Evolutionary conservation across 2,797 vertebrate species (phyloP), one percentile per base, ranked within the genome.

Genomic region (Streptopelia turtur): DNA sequence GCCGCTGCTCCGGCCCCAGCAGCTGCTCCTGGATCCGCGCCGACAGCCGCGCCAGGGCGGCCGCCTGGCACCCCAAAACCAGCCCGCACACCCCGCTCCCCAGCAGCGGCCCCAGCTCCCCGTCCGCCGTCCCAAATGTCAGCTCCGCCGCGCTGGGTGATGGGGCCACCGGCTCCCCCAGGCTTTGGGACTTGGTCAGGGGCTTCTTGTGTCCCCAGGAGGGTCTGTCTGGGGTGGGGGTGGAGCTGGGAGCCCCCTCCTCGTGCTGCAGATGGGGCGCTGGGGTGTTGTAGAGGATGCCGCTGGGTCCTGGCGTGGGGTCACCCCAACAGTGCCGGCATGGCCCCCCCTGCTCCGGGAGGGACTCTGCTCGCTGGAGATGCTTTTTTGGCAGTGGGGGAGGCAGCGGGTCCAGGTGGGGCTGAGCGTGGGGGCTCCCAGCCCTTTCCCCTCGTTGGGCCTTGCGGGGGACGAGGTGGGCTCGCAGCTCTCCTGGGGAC

Each of bases 21-120:
- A 98, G 83, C 72, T 50, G 55, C 22, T 93, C 68, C 28, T 43
- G 41, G 33, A 97, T 52, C 9, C 5, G 85, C 13, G 68, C 56
- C 0, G 94, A 95, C n/a, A 97, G 59, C 20, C 91, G 90, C 24
- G 74, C 95, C 68, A 99, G 96, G 37, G 98, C 95, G 17, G 97
- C 97, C 2, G 93, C 95, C 18, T 98, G 98, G 68, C 96, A 83
- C 57, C 97, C 94, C 90, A 98, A 90, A 20, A 98, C 5, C 16
- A 83, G 24, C 3, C 33, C 21, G 0, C 39, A 50, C 43, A 91
- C 2, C 15, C 95, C 83, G 90, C 96, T 82, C 27, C 41, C 72
- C 69, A 98, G 97, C 76, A 97, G 56, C 45, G 59, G 52, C 31
- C 94, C 84, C 52, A 98, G 97, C 28, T 98, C 94, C 10, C 96